These are phyloP conservation scores for Rhopalosiphum padi DNA, from an alignment of 1,140 invertebrate genomes.

Conservation along the genomic window DNA sequence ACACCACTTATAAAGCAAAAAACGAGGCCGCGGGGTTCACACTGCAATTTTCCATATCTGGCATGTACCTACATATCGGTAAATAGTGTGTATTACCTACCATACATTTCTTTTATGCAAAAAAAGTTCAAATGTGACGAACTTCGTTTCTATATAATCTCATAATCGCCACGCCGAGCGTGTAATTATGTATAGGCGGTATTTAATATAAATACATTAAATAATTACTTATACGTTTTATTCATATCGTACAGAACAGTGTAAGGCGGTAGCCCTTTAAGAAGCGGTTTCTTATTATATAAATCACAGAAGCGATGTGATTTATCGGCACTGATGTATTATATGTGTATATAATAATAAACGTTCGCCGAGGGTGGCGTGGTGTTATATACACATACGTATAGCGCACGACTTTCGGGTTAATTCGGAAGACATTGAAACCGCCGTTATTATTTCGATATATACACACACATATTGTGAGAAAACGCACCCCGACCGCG, in stretches of 20 bases:
- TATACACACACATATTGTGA: not conserved
- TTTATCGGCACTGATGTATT: not conserved
- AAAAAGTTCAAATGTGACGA: too few relatives aligned
- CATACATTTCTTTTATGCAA: too few relatives aligned
- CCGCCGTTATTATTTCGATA: not conserved
- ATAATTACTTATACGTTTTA: not conserved
- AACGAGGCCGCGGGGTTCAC: too few relatives aligned
- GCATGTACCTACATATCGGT: too few relatives aligned
- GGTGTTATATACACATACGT: not conserved
- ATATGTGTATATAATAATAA: not conserved
- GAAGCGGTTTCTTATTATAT: not conserved
- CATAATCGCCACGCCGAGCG: too few relatives aligned
- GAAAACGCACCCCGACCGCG: slow-evolving; percentile 42
- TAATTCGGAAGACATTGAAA: slow-evolving; percentile 30
- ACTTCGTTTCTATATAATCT: too few relatives aligned
- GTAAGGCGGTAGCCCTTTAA: not conserved
- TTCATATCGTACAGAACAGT: not conserved
- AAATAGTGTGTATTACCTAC: too few relatives aligned
- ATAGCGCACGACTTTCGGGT: slow-evolving; percentile 5
- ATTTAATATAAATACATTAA: not conserved
- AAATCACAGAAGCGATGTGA: not conserved
- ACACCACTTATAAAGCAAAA: too few relatives aligned
- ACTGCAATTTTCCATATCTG: too few relatives aligned
- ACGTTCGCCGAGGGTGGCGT: not conserved
- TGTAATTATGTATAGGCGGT: not conserved